Evolutionary conservation across 2,797 vertebrate genomes (phyloP).

Genomic region (Merluccius polli): DNA sequence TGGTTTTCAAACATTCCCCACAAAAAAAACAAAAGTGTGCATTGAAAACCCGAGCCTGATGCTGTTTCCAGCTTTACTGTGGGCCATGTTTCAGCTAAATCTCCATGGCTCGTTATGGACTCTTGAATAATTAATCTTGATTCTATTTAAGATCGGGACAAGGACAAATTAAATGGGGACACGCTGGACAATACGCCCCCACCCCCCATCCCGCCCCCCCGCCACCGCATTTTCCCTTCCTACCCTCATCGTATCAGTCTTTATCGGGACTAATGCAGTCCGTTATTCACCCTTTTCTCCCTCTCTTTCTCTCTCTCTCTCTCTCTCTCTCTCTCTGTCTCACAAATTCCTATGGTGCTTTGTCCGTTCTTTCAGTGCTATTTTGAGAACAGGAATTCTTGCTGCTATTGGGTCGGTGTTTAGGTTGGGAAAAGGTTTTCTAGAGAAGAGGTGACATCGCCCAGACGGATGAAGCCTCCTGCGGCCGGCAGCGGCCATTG

Average conservation of each 20-base stretch:
- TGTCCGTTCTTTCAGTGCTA: slow-evolving; percentile 41
- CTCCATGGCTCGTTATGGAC: slow-evolving; percentile 69
- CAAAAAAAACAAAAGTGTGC: not conserved
- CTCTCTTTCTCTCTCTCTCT: slow-evolving; percentile 15
- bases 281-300: not conserved
- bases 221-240: slow-evolving; percentile 26
- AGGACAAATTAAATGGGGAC: slow-evolving; percentile 65
- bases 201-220: slow-evolving; percentile 55
- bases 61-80: not conserved
- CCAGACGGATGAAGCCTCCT: slow-evolving; percentile 33
- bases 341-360: slow-evolving; percentile 8
- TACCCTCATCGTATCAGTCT: not conserved
- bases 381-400: slow-evolving; percentile 63
- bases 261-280: not conserved
- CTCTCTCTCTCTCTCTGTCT: slow-evolving; percentile 45
- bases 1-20: slow-evolving; percentile 21
- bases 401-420: slow-evolving; percentile 31
- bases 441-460: slow-evolving; percentile 33
- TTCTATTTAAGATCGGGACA: slow-evolving; percentile 72
- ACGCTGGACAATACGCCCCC: slow-evolving; percentile 64
- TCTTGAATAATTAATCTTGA: slow-evolving; percentile 69
- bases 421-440: slow-evolving; percentile 40
- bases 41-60: not conserved
- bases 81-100: slow-evolving; percentile 58
- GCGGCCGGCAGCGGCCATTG: slow-evolving; percentile 37